Base-by-base conservation (phyloP, 2,113 vertebrate species). In the Tretioscincus oriximinensis region DNA sequence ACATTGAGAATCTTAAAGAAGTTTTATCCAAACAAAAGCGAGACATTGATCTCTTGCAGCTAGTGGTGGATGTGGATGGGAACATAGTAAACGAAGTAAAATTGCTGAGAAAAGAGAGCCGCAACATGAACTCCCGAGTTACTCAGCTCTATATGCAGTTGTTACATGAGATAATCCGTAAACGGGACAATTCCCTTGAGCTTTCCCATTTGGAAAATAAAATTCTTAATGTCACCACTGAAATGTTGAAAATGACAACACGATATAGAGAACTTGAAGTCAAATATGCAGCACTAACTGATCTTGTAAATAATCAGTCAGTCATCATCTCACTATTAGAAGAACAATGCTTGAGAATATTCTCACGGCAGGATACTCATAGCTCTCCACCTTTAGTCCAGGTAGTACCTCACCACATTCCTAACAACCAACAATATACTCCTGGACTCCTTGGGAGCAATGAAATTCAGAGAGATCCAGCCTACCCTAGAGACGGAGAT, bases 81-180 rank as follows among this genome's bases (percentile, higher is more conserved):
- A 98, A 97, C 93, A 95, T 99, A 28, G 98, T 99, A 65, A 99
- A 96, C 1, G 98, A 99, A 93, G 98, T 99, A 63, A 99, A 99
- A 92, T 89, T 99, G 73, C 93, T 99, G 89, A 93, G 98, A 84
- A 99, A 99, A 80, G 98, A 99, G 90, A 99, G 98, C 72, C 96
- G 98, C 0, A 99, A 99, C 91, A 99, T 99, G 98, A 99, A 99
- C 94, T 99, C 98, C 0, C 95, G 98, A 0, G 98, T 99, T 29
- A 99, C 98, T 7, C 98, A 99, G 12, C 97, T 99, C 83, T 99
- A 99, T 20, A 98, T 99, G 98, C 98, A 99, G 73, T 96, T 99
- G 82, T 80, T 99, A 84, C 98, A 99, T 9, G 98, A 99, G 95
- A 99, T 99, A 58, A 99, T 99, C 78, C 96, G 98, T 21, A 99